Evolutionary conservation across 1,140 invertebrate genomes (phyloP).

Genomic region (Plectus sambesii): DNA sequence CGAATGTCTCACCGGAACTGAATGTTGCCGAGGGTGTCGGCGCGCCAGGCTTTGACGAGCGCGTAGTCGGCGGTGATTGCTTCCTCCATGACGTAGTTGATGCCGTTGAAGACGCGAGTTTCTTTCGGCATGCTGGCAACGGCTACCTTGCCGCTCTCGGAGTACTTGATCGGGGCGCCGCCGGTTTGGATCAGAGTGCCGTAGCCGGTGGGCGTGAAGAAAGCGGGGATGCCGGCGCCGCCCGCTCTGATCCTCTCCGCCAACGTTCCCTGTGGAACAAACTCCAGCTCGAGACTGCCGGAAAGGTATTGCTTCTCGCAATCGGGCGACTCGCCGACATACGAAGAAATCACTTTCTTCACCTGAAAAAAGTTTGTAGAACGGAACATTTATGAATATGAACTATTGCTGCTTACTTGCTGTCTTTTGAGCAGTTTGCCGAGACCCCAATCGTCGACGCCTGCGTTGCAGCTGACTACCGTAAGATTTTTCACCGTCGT

Average conservation of each 20-base stretch:
- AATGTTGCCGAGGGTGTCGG: slow-evolving; percentile 12
- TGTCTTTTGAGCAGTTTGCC: not conserved
- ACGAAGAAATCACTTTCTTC: not conserved
- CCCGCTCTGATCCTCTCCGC: slow-evolving; percentile 13
- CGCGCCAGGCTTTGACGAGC: slow-evolving; percentile 18
- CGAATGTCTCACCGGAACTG: not conserved
- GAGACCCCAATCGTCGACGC: not conserved
- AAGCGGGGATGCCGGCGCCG: slow-evolving; percentile 15
- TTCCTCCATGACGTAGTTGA: slow-evolving; percentile 36
- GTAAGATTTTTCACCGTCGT: not conserved
- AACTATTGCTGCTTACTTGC: slow-evolving; percentile 1
- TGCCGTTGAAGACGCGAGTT: slow-evolving; percentile 43
- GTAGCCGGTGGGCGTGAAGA: slow-evolving; percentile 13
- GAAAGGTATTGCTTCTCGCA: not conserved
- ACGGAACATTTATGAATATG: not conserved
- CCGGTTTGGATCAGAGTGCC: slow-evolving; percentile 6
- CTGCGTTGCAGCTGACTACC: not conserved
- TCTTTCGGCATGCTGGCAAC: slow-evolving; percentile 1
- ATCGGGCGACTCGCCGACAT: not conserved
- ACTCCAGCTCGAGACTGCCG: not conserved
- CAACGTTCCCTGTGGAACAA: slow-evolving; percentile 9
- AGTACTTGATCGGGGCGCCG: not conserved
- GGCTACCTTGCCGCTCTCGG: not conserved
- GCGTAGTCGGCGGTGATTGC: slow-evolving; percentile 17
- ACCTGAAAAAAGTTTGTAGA: not conserved